Conservation (phyloP, 1,140 invertebrate genomes). For the Diabrotica undecimpunctata region DNA sequence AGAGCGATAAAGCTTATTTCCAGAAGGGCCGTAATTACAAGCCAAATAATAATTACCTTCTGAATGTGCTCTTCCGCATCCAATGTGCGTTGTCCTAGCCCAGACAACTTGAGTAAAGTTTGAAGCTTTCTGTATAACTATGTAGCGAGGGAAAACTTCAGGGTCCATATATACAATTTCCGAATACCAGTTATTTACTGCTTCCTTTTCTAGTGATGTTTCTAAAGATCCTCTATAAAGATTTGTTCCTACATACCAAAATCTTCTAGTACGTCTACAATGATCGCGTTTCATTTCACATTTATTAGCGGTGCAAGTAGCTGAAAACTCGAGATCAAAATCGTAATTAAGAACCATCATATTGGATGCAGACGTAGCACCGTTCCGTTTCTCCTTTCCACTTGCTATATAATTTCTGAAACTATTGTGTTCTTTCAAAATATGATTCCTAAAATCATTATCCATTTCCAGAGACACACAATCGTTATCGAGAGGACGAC, state of each 20-base stretch:
- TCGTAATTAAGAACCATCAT: constrained; percentile 21
- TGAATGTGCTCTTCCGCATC: constrained; percentile 16
- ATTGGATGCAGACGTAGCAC: constrained; percentile 7
- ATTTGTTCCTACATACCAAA: constrained; percentile 14
- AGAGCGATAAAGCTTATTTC: constrained; percentile 17
- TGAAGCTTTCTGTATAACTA: not conserved
- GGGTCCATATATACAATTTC: constrained; percentile 7
- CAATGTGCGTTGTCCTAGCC: constrained; percentile 24
- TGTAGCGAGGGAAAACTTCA: not conserved
- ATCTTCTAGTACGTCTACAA: constrained; percentile 12
- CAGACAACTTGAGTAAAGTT: constrained; percentile 25
- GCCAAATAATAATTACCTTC: not conserved
- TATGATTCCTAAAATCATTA: not conserved
- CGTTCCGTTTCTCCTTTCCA: constrained; percentile 2
- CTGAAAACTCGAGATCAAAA: constrained; percentile 11
- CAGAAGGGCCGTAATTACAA: constrained; percentile 26
- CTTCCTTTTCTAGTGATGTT: not conserved
- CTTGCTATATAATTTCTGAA: not conserved
- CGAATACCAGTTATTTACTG: constrained; percentile 9
- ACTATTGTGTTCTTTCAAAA: not conserved
- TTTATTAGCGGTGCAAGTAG: constrained; percentile 11
- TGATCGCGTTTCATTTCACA: constrained; percentile 14
- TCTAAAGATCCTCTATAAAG: not conserved
- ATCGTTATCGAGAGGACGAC: not conserved
- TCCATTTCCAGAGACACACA: not conserved